Base-by-base conservation (phyloP, 1,140 invertebrate species). In the Sipha flava region DNA sequence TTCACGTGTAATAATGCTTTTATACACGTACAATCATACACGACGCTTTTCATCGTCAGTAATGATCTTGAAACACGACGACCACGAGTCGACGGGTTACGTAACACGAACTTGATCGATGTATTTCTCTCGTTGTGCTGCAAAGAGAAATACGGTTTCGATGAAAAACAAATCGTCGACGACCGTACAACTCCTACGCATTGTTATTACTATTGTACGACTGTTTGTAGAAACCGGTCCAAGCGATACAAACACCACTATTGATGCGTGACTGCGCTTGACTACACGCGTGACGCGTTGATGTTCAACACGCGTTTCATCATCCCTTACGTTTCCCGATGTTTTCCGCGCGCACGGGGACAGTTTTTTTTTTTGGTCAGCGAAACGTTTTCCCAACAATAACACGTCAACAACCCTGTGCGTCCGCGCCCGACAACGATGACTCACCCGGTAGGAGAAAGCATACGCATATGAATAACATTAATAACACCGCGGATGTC, bases 21-120 rank as follows among this genome's bases (percentile, higher is more conserved):
- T 52, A 34, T 75, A 75, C n/a, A 52, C 16, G 10, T 40, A 40
- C n/a, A n/a, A 52, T 52, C 5, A 52, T 52, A 52, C 49, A 52
- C 16, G 16, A 40, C 5, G 37, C 21, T 75, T 75, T 75, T 75
- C 49, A 54, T 34, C 45, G 47, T 31, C 29, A 75, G 31, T 75
- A 75, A 75, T 34, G 70, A 75, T 75, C 49, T 75, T 75, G 70
- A 52, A 75, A 54, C 21, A 54, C 23, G 70, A 75, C n/a, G 23
- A 37, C 16, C 3, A 52, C 16, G 49, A 4, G 16, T 40, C 10
- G 10, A 6, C 5, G 4, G 37, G 66, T 70, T 70, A 70, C 23
- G 40, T 70, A 70, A 70, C 21, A 2, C 21, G 66, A 70, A 70
- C 43, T 70, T 70, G 66, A 70, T 70, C 40, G 66, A 70, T 70